A percentile compares a stretch with the other conserved stretches of the same genome.
phyloP scores from a whole-genome alignment of 2,888 invertebrate species.

The Sepiola atlantica region DNA sequence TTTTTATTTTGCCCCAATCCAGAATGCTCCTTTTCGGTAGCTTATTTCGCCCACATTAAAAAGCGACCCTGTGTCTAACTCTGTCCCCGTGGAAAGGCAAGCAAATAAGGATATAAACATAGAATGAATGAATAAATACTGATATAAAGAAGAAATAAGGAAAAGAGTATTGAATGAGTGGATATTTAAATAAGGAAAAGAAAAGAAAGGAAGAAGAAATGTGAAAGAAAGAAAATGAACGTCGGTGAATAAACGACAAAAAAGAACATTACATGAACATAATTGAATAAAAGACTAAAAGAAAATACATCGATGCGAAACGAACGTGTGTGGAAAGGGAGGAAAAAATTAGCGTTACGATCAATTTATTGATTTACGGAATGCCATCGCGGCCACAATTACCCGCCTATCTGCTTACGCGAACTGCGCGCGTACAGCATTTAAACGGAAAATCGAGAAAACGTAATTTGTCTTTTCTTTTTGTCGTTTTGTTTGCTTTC shows the following conservation, averaged over 20 bases:
- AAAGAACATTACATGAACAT: not conserved
- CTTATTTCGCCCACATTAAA: too few species aligned
- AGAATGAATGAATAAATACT: not conserved
- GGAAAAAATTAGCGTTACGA: not conserved
- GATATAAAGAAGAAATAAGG: not conserved
- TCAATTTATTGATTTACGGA: slow-evolving; percentile 32
- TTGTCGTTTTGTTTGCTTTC: not conserved
- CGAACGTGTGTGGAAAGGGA: not conserved
- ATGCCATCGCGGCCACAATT: slow-evolving; percentile 32
- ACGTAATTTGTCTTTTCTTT: not conserved
- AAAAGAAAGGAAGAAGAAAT: not conserved
- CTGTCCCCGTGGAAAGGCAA: not conserved
- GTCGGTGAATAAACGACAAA: not conserved
- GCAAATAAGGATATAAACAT: not conserved
- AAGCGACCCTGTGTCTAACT: too few species aligned
- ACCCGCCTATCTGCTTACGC: slow-evolving; percentile 13
- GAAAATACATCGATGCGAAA: not conserved
- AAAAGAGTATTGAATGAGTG: not conserved
- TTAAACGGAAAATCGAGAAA: slow-evolving; percentile 21
- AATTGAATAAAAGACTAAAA: not conserved
- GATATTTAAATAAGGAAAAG: too few species aligned
- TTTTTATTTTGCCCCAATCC: too few species aligned
- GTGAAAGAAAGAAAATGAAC: not conserved
- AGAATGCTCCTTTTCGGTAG: too few species aligned
- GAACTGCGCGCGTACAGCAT: not conserved